phyloP scores from a whole-genome alignment of 2,797 vertebrate genomes.

The Psittacula derbiana region DNA sequence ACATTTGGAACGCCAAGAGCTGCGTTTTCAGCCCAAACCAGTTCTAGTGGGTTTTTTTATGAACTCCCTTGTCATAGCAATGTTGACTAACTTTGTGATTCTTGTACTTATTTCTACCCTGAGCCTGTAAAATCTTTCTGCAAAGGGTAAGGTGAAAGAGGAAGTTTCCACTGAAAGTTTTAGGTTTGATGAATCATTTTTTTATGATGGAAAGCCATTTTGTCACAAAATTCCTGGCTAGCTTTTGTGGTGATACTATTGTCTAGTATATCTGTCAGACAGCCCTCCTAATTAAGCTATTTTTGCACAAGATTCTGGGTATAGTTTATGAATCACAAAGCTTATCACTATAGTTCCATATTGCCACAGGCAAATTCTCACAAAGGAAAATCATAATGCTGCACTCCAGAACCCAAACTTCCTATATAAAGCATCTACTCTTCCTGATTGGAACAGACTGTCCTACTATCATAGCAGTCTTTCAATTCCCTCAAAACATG shows the following conservation, averaged over 20 bases:
- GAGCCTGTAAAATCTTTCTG: neutral
- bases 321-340: slow-evolving; percentile 36
- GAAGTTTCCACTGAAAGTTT: neutral
- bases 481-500: neutral
- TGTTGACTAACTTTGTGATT: neutral
- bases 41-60: neutral
- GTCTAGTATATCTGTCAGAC: neutral
- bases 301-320: neutral
- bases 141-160: neutral
- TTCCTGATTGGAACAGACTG: neutral
- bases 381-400: neutral
- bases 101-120: neutral
- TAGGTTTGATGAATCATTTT: neutral
- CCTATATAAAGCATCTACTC: neutral
- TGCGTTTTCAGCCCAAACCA: neutral
- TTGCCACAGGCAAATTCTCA: slow-evolving; percentile 8
- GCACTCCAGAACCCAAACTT: neutral
- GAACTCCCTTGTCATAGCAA: neutral
- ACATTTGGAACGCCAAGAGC: neutral
- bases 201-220: slow-evolving; percentile 2
- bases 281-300: slow-evolving; percentile 36
- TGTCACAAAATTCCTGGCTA: slow-evolving; percentile 16
- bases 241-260: neutral
- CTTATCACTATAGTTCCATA: neutral
- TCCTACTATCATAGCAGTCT: neutral